These are phyloP conservation scores for Chelon auratus DNA, from an alignment of 2,797 vertebrate genomes.

Conservation along the genomic window DNA sequence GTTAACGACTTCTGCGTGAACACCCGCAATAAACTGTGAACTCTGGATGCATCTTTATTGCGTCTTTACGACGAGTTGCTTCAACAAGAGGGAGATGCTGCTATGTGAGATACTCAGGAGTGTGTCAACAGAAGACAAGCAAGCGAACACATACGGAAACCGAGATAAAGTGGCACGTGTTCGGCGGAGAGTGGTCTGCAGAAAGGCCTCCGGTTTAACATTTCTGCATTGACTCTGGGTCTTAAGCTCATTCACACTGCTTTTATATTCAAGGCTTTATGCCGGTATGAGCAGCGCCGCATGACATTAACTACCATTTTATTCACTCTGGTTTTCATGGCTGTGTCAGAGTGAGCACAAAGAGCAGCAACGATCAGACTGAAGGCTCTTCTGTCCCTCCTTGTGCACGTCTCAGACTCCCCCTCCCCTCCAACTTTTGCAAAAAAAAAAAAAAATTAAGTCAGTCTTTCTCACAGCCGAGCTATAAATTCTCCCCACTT, in stretches of 20 bases:
- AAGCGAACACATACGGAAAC: constrained; percentile 28
- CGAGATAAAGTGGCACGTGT: constrained; percentile 41
- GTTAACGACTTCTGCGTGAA: constrained; percentile 24
- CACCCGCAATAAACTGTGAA: constrained; percentile 44
- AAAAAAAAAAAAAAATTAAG: constrained; percentile 31
- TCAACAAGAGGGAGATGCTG: constrained; percentile 46
- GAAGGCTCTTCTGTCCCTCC: constrained; percentile 56
- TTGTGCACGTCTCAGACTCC: constrained; percentile 22
- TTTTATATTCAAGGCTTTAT: constrained; percentile 61
- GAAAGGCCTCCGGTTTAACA: constrained; percentile 51
- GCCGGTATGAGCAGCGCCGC: constrained; percentile 50
- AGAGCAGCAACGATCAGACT: constrained; percentile 58
- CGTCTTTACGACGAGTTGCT: constrained; percentile 23
- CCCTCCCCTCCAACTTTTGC: constrained; percentile 24
- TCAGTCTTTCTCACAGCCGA: constrained; percentile 55
- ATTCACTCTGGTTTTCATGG: constrained; percentile 55
- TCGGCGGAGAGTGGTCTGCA: constrained; percentile 37
- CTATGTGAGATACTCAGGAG: constrained; percentile 15
- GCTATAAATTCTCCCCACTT: constrained; percentile 72
- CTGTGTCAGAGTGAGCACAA: constrained; percentile 65
- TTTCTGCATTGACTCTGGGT: constrained; percentile 55
- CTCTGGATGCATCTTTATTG: constrained; percentile 35
- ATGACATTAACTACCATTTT: constrained; percentile 60
- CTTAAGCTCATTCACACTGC: constrained; percentile 62
- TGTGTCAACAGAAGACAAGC: constrained; percentile 11